Percentiles rank a stretch among this genome's conserved stretches.
These are phyloP conservation scores for Albula glossodonta DNA, from an alignment of 2,113 vertebrate genomes.

Conservation along the genomic window DNA sequence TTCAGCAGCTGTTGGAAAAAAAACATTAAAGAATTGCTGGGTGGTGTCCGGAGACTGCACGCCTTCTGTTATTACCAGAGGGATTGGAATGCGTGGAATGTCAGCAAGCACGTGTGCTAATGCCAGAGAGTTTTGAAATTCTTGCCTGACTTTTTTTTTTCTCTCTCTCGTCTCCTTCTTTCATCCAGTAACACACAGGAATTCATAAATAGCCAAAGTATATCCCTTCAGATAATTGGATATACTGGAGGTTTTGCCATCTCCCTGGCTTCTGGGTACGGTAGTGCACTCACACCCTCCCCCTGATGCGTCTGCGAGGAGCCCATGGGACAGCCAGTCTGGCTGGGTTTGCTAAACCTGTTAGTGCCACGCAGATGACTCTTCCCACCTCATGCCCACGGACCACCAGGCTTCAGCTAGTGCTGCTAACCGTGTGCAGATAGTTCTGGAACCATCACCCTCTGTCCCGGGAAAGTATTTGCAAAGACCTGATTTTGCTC, in stretches of 20 bases:
- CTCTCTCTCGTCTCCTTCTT: neutral
- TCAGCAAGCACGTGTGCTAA: constrained; percentile 42
- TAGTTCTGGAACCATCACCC: too few species aligned
- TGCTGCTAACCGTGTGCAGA: too few species aligned
- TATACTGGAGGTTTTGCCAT: neutral
- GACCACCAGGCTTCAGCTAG: too few species aligned
- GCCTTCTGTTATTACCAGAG: constrained; percentile 42
- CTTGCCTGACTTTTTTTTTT: neutral
- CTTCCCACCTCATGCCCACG: too few species aligned
- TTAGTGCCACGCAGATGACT: neutral
- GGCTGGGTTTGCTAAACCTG: neutral
- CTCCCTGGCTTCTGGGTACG: neutral
- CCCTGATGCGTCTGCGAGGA: neutral
- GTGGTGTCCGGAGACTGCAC: constrained; percentile 27
- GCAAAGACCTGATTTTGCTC: too few species aligned
- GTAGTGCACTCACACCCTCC: neutral
- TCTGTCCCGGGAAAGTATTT: too few species aligned
- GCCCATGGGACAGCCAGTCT: neutral
- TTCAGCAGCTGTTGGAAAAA: neutral
- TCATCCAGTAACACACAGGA: neutral
- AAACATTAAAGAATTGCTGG: neutral
- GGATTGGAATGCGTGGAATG: constrained; percentile 51
- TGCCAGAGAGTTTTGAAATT: constrained; percentile 32
- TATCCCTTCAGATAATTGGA: neutral
- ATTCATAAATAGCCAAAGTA: neutral